Evolutionary conservation across 2,888 invertebrate genomes (phyloP).

Genomic region (Bellardia pandia): DNA sequence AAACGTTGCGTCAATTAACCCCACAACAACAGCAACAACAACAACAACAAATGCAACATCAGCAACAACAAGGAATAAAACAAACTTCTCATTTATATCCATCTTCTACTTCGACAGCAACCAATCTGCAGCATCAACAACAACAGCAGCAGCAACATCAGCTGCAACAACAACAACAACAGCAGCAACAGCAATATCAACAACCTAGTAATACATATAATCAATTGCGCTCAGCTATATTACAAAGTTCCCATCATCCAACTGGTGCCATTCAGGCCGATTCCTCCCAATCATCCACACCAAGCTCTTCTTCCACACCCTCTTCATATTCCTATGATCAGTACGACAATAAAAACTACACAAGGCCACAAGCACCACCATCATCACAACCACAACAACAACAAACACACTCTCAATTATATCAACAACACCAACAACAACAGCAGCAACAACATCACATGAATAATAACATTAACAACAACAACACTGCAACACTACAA

Average conservation of each 20-base stretch:
- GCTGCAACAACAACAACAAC: slow-evolving; percentile 69
- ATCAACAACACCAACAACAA: slow-evolving; percentile 66
- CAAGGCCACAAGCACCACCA: slow-evolving; percentile 72
- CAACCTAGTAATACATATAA: slow-evolving; percentile 80
- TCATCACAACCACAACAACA: slow-evolving; percentile 67
- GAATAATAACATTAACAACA: slow-evolving; percentile 64
- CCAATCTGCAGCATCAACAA: slow-evolving; percentile 75
- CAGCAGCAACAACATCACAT: slow-evolving; percentile 72
- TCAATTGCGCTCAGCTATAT: slow-evolving; percentile 82
- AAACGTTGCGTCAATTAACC: slow-evolving; percentile 74
- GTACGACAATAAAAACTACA: slow-evolving; percentile 77
- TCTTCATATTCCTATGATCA: slow-evolving; percentile 77
- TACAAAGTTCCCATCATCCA: slow-evolving; percentile 83
- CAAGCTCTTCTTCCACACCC: slow-evolving; percentile 63
- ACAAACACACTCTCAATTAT: slow-evolving; percentile 74
- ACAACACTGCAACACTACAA: slow-evolving; percentile 73
- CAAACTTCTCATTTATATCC: slow-evolving; percentile 84
- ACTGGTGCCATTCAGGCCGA: slow-evolving; percentile 78
- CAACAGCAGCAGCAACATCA: slow-evolving; percentile 76
- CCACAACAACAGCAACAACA: slow-evolving; percentile 75
- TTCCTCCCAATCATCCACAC: slow-evolving; percentile 71
- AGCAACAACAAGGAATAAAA: slow-evolving; percentile 79
- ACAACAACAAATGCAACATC: slow-evolving; percentile 74
- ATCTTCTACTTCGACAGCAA: slow-evolving; percentile 74
- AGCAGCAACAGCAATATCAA: slow-evolving; percentile 79